A percentile compares a stretch with the other conserved stretches of the same genome.
Conservation (phyloP, 2,797 vertebrate species). For the Microtus obscurus region DNA sequence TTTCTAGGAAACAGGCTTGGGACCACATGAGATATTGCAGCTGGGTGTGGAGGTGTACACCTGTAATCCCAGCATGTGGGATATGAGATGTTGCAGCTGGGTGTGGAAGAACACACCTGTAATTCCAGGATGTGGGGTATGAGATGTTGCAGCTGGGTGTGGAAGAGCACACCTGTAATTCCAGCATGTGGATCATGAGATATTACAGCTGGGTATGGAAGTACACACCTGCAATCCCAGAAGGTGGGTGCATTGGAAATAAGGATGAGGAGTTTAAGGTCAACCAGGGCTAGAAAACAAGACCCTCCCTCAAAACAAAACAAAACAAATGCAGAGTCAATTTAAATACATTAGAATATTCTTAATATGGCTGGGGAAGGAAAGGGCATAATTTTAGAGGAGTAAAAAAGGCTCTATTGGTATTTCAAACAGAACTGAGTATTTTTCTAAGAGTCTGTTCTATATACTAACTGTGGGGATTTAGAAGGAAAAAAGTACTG, state of each 20-base stretch:
- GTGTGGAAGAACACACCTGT: neutral
- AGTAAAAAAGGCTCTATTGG: neutral
- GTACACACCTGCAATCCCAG: too few species aligned
- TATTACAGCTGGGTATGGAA: neutral
- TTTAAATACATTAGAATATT: neutral
- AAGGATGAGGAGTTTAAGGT: neutral
- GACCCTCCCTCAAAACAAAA: neutral
- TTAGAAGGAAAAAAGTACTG: neutral
- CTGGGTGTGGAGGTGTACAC: neutral
- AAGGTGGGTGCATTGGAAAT: too few species aligned
- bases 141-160: neutral
- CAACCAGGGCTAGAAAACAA: too few species aligned
- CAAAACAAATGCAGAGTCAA: neutral
- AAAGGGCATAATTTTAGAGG: neutral
- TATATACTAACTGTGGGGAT: neutral
- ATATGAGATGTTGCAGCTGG: neutral
- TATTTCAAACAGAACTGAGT: neutral
- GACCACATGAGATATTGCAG: neutral
- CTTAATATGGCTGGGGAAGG: neutral
- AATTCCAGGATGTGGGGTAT: neutral
- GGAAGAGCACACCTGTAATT: neutral
- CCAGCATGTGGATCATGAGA: neutral
- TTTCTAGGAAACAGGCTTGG: conserved; percentile 16
- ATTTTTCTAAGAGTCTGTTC: neutral
- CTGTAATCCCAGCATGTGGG: too few species aligned